These are phyloP conservation scores for Abramis brama DNA, from an alignment of 2,113 vertebrate species.

Conservation along the genomic window DNA sequence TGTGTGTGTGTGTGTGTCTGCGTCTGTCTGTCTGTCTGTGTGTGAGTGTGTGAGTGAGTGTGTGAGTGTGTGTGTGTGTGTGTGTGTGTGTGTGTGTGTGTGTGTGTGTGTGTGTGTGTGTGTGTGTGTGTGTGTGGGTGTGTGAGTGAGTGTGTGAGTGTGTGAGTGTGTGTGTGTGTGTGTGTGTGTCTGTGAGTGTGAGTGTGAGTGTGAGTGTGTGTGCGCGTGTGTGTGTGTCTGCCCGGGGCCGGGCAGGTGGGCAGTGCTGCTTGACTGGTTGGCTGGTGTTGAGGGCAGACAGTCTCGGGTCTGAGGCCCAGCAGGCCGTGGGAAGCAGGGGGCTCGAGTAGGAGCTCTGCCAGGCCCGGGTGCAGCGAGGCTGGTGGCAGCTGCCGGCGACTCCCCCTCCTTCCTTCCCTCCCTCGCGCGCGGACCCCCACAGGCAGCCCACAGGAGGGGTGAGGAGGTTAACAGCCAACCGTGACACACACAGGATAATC, in stretches of 20 bases:
- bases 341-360: slow-evolving; percentile 76
- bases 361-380: slow-evolving; percentile 71
- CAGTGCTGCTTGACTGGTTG: slow-evolving; percentile 68
- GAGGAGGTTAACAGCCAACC: slow-evolving; percentile 83
- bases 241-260: slow-evolving; percentile 79
- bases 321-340: slow-evolving; percentile 78
- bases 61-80: too few relatives aligned
- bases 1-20: too few relatives aligned
- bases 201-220: slow-evolving; percentile 17
- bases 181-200: neutral
- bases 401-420: slow-evolving; percentile 55
- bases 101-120: fast-evolving
- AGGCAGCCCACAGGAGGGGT: slow-evolving; percentile 82
- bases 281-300: slow-evolving; percentile 68
- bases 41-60: fast-evolving
- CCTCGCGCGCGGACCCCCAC: slow-evolving; percentile 64
- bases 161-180: too few relatives aligned
- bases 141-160: too few relatives aligned
- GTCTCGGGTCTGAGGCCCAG: slow-evolving; percentile 74
- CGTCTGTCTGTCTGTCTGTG: fast-evolving
- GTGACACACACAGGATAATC: slow-evolving; percentile 77
- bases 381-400: slow-evolving; percentile 80
- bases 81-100: too few relatives aligned
- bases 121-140: fast-evolving
- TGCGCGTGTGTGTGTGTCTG: slow-evolving; percentile 19